Evolutionary conservation across 2,797 vertebrate species (phyloP).

Genomic region (Pogonophryne albipinna): DNA sequence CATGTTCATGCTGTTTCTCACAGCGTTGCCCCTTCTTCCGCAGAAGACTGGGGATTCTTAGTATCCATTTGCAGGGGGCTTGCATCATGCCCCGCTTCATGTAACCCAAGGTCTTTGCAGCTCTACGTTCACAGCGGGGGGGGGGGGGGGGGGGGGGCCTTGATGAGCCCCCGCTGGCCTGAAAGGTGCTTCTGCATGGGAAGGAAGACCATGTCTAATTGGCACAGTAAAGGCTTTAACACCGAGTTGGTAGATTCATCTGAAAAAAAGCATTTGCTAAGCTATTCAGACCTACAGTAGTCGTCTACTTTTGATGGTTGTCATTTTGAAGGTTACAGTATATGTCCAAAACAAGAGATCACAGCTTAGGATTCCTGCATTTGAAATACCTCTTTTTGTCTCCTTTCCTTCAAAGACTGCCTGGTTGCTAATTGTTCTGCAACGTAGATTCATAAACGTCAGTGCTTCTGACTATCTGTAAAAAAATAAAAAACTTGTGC

Average conservation of each 20-base stretch:
- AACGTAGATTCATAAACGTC: neutral
- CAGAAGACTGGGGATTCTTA: conserved; percentile 42
- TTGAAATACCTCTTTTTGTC: neutral
- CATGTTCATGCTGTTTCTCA: neutral
- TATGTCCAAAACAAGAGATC: conserved; percentile 3
- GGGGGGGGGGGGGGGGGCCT: conserved; percentile 25
- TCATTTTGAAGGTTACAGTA: conserved; percentile 15
- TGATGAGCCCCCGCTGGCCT: conserved; percentile 65
- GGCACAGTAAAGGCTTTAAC: conserved; percentile 47
- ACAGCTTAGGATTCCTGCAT: neutral
- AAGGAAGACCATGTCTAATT: conserved; percentile 54
- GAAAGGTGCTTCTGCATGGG: conserved; percentile 45
- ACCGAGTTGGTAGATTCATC: conserved; percentile 22
- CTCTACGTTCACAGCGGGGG: conserved; percentile 54
- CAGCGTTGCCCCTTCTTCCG: conserved; percentile 37
- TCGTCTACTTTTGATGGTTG: neutral
- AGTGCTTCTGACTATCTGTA: neutral
- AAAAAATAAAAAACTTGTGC: neutral
- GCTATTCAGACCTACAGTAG: conserved; percentile 1
- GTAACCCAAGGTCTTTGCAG: conserved; percentile 61
- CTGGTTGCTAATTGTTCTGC: neutral
- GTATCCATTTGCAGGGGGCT: conserved; percentile 73
- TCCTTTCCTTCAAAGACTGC: neutral
- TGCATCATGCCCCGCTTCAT: conserved; percentile 70
- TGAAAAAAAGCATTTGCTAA: conserved; percentile 24